These are phyloP conservation scores for Tromatobia lineatoria DNA, from an alignment of 2,888 invertebrate species.

Conservation along the genomic window DNA sequence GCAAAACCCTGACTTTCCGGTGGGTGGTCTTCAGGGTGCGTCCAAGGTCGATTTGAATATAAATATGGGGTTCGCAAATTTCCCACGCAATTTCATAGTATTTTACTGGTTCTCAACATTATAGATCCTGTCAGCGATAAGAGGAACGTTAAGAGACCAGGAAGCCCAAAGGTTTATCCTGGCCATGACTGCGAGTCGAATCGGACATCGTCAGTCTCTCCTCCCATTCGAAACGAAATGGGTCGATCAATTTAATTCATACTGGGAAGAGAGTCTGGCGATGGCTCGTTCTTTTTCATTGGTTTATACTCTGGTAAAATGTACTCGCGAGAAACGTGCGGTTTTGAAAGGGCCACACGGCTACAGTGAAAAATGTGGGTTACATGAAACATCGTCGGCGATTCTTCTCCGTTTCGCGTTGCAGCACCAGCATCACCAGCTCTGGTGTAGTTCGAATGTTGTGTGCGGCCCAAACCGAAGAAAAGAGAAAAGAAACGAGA, in stretches of 20 bases:
- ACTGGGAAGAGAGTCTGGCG: conserved; percentile 30
- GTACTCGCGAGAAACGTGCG: conserved; percentile 9
- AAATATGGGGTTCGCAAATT: not conserved
- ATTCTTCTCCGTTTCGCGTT: conserved; percentile 51
- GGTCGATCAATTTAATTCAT: conserved; percentile 52
- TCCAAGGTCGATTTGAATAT: not conserved
- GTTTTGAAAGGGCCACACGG: conserved; percentile 25
- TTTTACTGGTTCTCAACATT: not conserved
- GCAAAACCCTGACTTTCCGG: too few relatives aligned
- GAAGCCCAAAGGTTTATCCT: conserved; percentile 26
- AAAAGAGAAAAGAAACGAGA: conserved; percentile 12
- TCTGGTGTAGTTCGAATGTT: not conserved
- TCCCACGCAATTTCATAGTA: conserved; percentile 5
- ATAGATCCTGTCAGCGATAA: not conserved
- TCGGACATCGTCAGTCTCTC: conserved; percentile 29
- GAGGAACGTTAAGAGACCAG: not conserved
- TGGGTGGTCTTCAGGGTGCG: too few relatives aligned
- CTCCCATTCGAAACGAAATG: conserved; percentile 47
- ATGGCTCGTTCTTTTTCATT: not conserved
- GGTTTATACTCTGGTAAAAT: conserved; percentile 4
- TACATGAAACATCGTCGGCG: conserved; percentile 44
- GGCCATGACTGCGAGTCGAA: not conserved
- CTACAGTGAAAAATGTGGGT: conserved; percentile 45
- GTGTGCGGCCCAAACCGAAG: not conserved
- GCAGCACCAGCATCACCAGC: not conserved